Evolutionary conservation across 2,797 vertebrate species (phyloP).

Genomic region (Dromococcyx pavoninus): DNA sequence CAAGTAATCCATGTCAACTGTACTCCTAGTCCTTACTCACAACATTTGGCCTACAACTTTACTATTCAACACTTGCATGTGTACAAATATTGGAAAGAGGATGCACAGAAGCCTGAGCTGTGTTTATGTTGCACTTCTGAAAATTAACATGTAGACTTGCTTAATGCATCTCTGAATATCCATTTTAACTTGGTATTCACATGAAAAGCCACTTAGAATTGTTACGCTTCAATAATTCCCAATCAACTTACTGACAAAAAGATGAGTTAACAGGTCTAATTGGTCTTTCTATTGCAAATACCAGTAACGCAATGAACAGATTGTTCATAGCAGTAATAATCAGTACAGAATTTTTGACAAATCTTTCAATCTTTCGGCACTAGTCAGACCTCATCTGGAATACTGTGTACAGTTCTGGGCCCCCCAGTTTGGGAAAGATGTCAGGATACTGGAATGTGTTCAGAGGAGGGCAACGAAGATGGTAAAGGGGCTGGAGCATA

Average conservation of each 20-base stretch:
- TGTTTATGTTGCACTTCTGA: conserved; percentile 19
- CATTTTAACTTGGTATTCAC: conserved; percentile 56
- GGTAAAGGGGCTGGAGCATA: no score
- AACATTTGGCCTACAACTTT: not conserved
- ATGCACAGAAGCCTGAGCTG: not conserved
- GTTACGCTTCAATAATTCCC: conserved; percentile 55
- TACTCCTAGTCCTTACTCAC: not conserved
- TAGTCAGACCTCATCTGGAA: no score
- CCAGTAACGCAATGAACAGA: conserved; percentile 49
- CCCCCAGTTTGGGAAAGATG: no score
- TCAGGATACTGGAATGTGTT: no score
- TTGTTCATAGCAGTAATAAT: conserved; percentile 50
- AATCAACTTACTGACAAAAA: conserved; percentile 66
- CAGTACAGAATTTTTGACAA: conserved; percentile 47
- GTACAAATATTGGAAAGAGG: not conserved
- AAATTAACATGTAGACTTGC: conserved; percentile 48
- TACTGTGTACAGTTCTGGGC: no score
- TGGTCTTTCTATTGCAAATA: conserved; percentile 64
- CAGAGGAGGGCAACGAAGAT: no score
- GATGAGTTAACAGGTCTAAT: conserved; percentile 65
- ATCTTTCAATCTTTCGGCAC: no score
- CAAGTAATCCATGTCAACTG: not conserved
- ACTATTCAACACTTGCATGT: not conserved
- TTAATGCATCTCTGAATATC: conserved; percentile 66
- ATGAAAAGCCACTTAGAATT: conserved; percentile 63